Evolutionary conservation across 2,888 invertebrate species (phyloP).

Genomic region (Synergus japonicus): DNA sequence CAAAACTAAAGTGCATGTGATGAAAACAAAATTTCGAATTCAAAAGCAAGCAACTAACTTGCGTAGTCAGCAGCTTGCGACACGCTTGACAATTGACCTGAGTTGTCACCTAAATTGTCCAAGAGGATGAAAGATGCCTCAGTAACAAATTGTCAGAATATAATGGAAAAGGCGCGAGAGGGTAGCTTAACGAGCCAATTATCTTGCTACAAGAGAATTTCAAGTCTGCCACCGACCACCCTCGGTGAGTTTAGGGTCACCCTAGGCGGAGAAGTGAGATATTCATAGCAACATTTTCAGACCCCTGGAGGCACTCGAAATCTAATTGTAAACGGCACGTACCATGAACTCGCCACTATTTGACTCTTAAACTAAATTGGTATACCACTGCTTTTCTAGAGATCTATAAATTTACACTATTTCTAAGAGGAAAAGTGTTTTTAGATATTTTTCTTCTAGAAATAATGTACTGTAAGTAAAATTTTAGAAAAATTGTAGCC

Average conservation of each 20-base stretch:
- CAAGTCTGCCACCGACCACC: conserved; percentile 2
- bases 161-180: not conserved
- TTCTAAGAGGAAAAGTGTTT: not conserved
- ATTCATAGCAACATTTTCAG: conserved; percentile 41
- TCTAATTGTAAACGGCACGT: conserved; percentile 35
- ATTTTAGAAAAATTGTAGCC: too few species aligned
- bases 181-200: conserved; percentile 17
- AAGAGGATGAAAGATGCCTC: not conserved
- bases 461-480: too few species aligned
- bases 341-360: not conserved
- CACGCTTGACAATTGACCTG: conserved; percentile 33
- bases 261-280: conserved; percentile 21
- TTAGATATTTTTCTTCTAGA: not conserved
- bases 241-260: conserved; percentile 21
- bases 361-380: conserved; percentile 4
- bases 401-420: not conserved
- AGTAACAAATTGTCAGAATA: conserved; percentile 5
- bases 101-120: conserved; percentile 17
- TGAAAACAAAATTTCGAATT: not conserved
- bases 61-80: not conserved
- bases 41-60: conserved; percentile 14
- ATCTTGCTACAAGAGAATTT: conserved; percentile 4
- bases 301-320: conserved; percentile 24
- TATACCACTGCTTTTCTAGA: not conserved
- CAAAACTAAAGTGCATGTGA: not conserved